Percentiles rank a stretch among this genome's conserved stretches.
Evolutionary conservation across 2,113 vertebrate species (phyloP).

Genomic region (Megaceryle torquata): DNA sequence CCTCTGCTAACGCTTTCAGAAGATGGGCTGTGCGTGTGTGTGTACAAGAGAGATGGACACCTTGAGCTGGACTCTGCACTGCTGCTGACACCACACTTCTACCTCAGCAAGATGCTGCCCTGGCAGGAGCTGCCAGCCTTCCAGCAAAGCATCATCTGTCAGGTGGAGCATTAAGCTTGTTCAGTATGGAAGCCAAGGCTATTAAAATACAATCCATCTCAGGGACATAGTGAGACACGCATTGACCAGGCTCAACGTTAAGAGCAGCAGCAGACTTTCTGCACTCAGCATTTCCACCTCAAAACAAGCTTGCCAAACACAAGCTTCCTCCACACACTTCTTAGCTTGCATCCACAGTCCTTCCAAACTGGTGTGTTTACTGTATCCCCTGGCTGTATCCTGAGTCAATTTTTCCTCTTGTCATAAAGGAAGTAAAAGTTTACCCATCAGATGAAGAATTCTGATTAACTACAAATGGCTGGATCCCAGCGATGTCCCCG

Average conservation of each 20-base stretch:
- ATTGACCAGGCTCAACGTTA: conserved; percentile 32
- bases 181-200: conserved; percentile 28
- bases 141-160: neutral
- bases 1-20: neutral
- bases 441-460: conserved; percentile 65
- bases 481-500: neutral
- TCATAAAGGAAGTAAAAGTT: conserved; percentile 59
- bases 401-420: conserved; percentile 50
- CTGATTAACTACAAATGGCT: conserved; percentile 53
- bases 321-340: neutral
- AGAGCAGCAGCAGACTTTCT: conserved; percentile 24
- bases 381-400: neutral
- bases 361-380: conserved; percentile 38
- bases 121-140: conserved; percentile 47
- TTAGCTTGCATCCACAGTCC: neutral
- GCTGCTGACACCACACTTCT: conserved; percentile 51
- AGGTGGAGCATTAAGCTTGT: conserved; percentile 49
- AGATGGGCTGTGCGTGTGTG: neutral
- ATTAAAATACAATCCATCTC: conserved; percentile 63
- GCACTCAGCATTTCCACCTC: conserved; percentile 56
- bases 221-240: neutral
- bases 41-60: neutral
- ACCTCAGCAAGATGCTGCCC: conserved; percentile 25
- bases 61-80: conserved; percentile 4
- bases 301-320: conserved; percentile 49